These are phyloP conservation scores for Ptychoptera albimana DNA, from an alignment of 2,888 invertebrate genomes.

Conservation along the genomic window DNA sequence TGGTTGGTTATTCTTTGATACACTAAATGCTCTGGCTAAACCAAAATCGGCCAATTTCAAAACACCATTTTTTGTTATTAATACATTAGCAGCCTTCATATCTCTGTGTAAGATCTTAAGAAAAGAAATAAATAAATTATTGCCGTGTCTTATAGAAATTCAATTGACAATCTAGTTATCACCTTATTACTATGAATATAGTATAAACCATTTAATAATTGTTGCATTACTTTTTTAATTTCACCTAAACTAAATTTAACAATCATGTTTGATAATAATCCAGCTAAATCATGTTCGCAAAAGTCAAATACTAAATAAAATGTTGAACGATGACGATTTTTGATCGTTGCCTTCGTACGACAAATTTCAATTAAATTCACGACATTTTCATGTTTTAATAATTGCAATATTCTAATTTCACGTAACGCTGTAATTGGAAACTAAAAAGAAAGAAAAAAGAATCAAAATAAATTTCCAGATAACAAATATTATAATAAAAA, in stretches of 20 bases:
- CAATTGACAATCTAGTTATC: too few species aligned
- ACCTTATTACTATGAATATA: constrained; percentile 92
- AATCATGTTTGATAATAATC: constrained; percentile 82
- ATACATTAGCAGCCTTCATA: constrained; percentile 98
- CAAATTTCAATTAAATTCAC: constrained; percentile 96
- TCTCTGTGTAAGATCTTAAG: constrained; percentile 72
- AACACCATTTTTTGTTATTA: constrained; percentile 88
- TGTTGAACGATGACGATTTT: constrained; percentile 28
- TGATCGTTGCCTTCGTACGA: constrained; percentile 63
- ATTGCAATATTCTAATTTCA: constrained; percentile 90
- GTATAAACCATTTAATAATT: constrained; percentile 72
- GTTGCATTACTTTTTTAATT: constrained; percentile 88
- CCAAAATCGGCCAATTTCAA: constrained; percentile 97
- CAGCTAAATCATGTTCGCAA: constrained; percentile 96
- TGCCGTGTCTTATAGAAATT: too few species aligned
- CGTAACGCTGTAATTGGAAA: constrained; percentile 97
- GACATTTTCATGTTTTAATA: constrained; percentile 92
- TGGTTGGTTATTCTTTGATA: constrained; percentile 67
- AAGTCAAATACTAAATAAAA: constrained; percentile 91
- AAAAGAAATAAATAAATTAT: background rate
- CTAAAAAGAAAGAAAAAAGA: constrained; percentile 32
- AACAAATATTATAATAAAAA: background rate
- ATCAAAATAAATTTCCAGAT: too few species aligned
- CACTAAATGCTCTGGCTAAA: constrained; percentile 83
- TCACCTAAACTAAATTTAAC: constrained; percentile 94